phyloP scores from a whole-genome alignment of 2,888 invertebrate species.

The Mythimna ferrago region DNA sequence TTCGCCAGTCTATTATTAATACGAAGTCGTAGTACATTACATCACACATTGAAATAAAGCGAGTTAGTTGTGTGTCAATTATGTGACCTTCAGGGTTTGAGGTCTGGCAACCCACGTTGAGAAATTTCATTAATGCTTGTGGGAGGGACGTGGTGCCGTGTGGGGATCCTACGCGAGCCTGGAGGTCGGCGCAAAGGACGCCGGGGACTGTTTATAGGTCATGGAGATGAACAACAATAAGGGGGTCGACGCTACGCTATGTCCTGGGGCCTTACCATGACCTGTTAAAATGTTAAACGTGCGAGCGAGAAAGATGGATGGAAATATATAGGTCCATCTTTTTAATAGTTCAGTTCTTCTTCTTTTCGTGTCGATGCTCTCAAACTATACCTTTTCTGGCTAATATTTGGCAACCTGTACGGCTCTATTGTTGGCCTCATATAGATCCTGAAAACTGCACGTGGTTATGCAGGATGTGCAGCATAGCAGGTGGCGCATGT shows the following conservation, averaged over 20 bases:
- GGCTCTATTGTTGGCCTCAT: no score
- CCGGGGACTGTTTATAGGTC: not conserved
- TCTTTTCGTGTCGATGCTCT: no score
- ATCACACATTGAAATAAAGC: slow-evolving; percentile 51
- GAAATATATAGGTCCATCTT: no score
- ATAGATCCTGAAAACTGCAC: no score
- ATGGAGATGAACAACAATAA: not conserved
- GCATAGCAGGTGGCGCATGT: no score
- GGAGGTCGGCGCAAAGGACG: slow-evolving; percentile 31
- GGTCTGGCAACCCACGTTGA: slow-evolving; percentile 56
- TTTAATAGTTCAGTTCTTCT: no score
- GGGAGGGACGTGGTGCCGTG: slow-evolving; percentile 42
- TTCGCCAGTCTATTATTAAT: slow-evolving; percentile 26
- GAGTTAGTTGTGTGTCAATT: slow-evolving; percentile 55
- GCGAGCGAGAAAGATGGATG: no score
- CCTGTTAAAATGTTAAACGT: no score
- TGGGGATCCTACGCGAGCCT: slow-evolving; percentile 47
- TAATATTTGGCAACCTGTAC: no score
- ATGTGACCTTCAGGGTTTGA: slow-evolving; percentile 51
- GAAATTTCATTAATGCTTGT: slow-evolving; percentile 65
- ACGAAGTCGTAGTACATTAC: slow-evolving; percentile 44
- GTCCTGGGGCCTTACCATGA: no score
- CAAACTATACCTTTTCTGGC: no score
- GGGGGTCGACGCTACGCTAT: not conserved
- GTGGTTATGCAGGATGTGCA: no score